Conservation (phyloP, 2,113 vertebrate genomes). For the Crotalus helleri region DNA sequence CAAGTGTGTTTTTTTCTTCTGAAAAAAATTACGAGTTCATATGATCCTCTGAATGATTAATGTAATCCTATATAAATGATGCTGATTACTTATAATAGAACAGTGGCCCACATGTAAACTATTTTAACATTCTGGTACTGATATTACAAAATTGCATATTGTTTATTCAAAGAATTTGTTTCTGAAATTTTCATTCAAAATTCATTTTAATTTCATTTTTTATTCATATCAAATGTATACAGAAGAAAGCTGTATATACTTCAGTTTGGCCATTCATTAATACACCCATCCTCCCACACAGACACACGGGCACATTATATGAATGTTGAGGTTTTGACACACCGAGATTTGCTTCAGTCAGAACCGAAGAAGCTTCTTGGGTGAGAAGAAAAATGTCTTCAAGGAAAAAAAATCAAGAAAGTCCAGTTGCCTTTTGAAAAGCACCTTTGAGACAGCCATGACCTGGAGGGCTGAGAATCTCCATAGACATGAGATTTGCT, state of each 20-base stretch:
- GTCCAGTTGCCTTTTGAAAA: neutral
- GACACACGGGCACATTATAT: neutral
- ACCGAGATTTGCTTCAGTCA: neutral
- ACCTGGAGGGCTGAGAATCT: neutral
- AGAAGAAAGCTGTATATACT: neutral
- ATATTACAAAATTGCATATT: neutral
- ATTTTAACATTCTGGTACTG: neutral
- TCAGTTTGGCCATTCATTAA: neutral
- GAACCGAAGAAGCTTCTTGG: neutral
- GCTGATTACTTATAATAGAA: neutral
- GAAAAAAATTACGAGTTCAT: neutral
- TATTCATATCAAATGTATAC: neutral
- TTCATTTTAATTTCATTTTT: neutral
- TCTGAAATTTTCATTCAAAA: neutral
- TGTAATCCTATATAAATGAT: neutral
- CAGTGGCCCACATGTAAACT: neutral
- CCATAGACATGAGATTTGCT: neutral
- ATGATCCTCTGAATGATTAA: neutral
- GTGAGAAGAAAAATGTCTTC: neutral
- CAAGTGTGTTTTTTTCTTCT: neutral
- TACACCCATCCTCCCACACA: neutral
- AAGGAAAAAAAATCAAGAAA: neutral
- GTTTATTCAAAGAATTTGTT: neutral
- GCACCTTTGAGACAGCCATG: neutral
- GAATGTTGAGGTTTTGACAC: neutral